Evolutionary conservation across 2,888 invertebrate species (phyloP), one percentile per base, ranked within the genome.

Genomic region (Sesia apiformis): DNA sequence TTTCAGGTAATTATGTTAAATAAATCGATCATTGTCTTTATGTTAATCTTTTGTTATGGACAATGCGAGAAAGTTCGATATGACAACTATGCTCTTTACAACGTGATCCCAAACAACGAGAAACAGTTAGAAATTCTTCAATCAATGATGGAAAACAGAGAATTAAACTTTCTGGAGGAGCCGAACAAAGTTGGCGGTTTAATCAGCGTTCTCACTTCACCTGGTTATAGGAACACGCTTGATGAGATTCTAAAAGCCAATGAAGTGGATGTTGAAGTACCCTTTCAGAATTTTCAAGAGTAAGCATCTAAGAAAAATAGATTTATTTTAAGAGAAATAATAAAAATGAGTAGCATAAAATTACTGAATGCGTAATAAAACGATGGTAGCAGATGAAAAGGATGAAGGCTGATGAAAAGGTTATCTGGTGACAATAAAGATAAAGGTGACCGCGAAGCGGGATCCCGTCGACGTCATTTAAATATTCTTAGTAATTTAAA

Each of bases 261-360:
- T 39, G 60, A 62, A 3, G 55, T 76, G 4, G 52, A 64, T 4
- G 69, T 69, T 59, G 57, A 66, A 53, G 60, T 69, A 0, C 69
- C 69, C 55, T 69, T 82, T 51, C 62, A 76, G 5, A 66, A 87
- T 69, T 81, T 92, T 56, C 87, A 90, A 74, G 77, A 77, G 90
- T 91, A 74, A 84, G 85, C 81, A 61, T 23, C 23, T 5, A 42
- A 6, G 3, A 42, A 6, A 6, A 6, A 42, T 6, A 7, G 7
- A 1, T 42, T 42, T 42, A 42, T 42, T 42, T 42, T 7, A 42
- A 42, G 23, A 23, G 23, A 23, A 23, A 23, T 23, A 23, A 23
- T 23, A 23, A 23, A 23, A 23, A 23, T 23, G 23, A 23, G 23
- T 23, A 23, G 23, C 23, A 23, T 23, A 23, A 1, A 23, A 23